A percentile compares a stretch with the other conserved stretches of the same genome.
phyloP scores from a whole-genome alignment of 2,888 invertebrate species.

The Drosophila seclusa region DNA sequence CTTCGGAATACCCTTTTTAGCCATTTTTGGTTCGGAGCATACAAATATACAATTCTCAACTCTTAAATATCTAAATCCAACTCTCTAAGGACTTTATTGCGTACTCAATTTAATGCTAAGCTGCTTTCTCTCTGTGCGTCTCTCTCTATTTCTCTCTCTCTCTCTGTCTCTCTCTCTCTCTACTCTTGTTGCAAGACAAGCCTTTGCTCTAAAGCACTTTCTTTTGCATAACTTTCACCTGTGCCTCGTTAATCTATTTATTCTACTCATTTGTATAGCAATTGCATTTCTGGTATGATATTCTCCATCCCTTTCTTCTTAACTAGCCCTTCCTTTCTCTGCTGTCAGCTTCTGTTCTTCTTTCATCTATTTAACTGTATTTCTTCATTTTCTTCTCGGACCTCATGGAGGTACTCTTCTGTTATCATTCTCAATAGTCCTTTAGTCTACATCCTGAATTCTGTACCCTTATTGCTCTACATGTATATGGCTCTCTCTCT shows the following conservation, averaged over 20 bases:
- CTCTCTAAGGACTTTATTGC: neutral
- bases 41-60: neutral
- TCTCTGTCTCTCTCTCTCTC: neutral
- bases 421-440: neutral
- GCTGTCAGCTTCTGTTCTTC: neutral
- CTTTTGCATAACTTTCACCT: neutral
- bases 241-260: no score
- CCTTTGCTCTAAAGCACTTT: neutral
- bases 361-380: neutral
- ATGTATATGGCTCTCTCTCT: neutral
- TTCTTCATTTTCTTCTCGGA: neutral
- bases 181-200: neutral
- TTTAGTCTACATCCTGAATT: no score
- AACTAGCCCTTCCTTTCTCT: neutral
- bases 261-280: no score
- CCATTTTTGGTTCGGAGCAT: no score
- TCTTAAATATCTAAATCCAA: neutral
- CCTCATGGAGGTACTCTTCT: neutral
- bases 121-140: neutral
- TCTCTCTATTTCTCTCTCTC: neutral
- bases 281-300: no score
- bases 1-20: no score
- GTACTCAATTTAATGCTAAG: neutral
- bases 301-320: no score
- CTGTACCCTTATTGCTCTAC: neutral